Base-by-base conservation (phyloP, 64 coral and sea anemone species). In the Actinia tenebrosa region DNA sequence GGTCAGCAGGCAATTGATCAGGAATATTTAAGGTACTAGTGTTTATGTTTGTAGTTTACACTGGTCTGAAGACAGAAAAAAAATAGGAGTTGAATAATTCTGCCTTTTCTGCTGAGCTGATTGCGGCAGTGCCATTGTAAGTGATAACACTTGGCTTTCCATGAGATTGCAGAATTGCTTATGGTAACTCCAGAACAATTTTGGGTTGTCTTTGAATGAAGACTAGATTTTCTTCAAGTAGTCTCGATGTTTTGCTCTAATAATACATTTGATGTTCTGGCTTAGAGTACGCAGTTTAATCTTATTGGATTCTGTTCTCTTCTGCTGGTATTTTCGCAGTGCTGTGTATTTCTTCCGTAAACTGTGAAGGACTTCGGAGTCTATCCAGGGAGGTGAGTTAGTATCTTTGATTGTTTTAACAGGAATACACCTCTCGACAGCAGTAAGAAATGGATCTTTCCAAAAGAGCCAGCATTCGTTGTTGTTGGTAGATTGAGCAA, bases 101-200 rank as follows among this genome's bases (percentile, higher is more conserved):
- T 2, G 62, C 62, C 22, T 66, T 66, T 2, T 66, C 62, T 3
- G 22, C 62, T 22, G 62, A 19, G 2, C 1, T 66, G 1, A 3
- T 66, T 22, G 62, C 62, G 10, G 0, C 8, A 80, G 60, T 16
- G 30, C 47, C 84, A 44, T 91, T 89, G 37, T 80, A 62, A 19
- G 80, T 83, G 2, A 22, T 43, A 27, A 17, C 9, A 89, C 46
- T 47, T 47, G 47, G 26, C 30, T 89, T 89, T 89, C 23, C 60
- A 47, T 25, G 20, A 20, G 77, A 80, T 10, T 16, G 53, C 23
- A 80, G 52, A 53, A 44, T 45, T 18, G 78, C 85, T 91, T 91
- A 16, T 91, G 89, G 44, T 86, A 91, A 15, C 84, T 91, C 89
- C 84, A 91, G 81, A 91, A 91, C n/a, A 80, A 13, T 30, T 91